These are phyloP conservation scores for Microtus ochrogaster DNA, from an alignment of 2,113 vertebrate species.

Conservation along the genomic window DNA sequence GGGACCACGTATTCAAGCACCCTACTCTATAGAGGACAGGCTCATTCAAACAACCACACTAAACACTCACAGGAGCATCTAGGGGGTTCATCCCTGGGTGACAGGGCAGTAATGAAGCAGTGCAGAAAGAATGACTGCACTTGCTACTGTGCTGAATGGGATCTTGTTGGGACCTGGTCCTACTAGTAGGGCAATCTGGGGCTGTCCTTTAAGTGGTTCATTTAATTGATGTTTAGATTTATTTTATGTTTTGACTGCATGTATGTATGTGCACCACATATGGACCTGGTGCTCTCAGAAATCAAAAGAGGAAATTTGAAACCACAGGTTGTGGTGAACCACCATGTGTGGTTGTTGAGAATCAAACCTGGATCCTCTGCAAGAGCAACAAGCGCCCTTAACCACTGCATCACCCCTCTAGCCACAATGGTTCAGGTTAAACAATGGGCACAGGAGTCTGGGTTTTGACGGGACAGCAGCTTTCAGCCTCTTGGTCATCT, in stretches of 20 bases:
- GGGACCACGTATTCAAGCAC: not conserved
- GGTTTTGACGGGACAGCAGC: too few species aligned
- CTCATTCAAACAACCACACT: not conserved
- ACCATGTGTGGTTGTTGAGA: fast-evolving
- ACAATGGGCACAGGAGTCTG: too few species aligned
- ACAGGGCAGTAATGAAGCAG: not conserved
- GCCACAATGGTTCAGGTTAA: too few species aligned
- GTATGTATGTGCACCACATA: not conserved
- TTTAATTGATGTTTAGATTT: not conserved
- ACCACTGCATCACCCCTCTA: too few species aligned
- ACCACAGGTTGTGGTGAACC: too few species aligned
- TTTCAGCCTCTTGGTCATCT: too few species aligned
- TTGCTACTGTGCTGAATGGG: not conserved
- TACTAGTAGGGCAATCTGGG: not conserved
- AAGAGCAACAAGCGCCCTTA: too few species aligned
- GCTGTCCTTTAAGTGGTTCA: not conserved
- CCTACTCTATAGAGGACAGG: not conserved
- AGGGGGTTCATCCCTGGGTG: not conserved
- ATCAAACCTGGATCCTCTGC: too few species aligned
- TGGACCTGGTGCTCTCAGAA: not conserved
- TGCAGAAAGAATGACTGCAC: not conserved
- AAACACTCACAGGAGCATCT: not conserved
- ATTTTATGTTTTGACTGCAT: not conserved
- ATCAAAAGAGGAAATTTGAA: not conserved
- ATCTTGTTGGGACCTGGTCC: not conserved